Percentiles rank a stretch among this genome's conserved stretches.
Evolutionary conservation across 2,113 vertebrate genomes (phyloP).

Genomic region (Paradisaea rubra): DNA sequence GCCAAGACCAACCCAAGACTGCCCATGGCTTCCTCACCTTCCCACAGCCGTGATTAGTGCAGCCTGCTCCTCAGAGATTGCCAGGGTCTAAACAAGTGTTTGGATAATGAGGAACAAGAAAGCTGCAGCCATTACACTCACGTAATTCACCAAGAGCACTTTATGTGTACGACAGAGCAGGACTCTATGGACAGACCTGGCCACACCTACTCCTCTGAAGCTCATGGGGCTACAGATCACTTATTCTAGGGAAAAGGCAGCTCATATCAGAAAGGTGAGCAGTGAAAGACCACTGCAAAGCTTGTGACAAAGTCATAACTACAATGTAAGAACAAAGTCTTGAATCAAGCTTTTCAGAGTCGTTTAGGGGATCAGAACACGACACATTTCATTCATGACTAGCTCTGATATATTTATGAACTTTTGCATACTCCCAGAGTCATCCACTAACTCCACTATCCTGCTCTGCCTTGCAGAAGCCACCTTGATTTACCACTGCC

Average conservation of each 20-base stretch:
- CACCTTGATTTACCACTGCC: not conserved
- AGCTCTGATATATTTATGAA: not conserved
- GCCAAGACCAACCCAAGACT: not conserved
- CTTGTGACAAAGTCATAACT: not conserved
- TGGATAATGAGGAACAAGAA: not conserved
- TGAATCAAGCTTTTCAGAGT: not conserved
- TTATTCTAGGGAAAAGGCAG: not conserved
- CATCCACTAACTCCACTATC: not conserved
- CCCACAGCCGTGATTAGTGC: accelerated
- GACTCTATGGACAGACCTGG: not conserved
- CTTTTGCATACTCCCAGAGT: not conserved
- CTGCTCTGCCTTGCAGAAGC: not conserved
- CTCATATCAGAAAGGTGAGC: not conserved
- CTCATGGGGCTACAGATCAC: not conserved
- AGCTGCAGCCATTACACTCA: not conserved
- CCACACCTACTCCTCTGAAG: not conserved
- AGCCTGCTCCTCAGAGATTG: not conserved
- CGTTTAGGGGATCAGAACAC: not conserved
- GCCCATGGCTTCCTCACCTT: not conserved
- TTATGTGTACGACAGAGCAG: accelerated
- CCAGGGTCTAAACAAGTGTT: not conserved
- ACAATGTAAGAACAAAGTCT: not conserved
- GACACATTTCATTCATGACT: not conserved
- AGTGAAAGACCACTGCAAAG: not conserved
- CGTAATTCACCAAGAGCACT: not conserved